Conservation (phyloP, 2,888 invertebrate genomes). For the Melanchra persicariae region DNA sequence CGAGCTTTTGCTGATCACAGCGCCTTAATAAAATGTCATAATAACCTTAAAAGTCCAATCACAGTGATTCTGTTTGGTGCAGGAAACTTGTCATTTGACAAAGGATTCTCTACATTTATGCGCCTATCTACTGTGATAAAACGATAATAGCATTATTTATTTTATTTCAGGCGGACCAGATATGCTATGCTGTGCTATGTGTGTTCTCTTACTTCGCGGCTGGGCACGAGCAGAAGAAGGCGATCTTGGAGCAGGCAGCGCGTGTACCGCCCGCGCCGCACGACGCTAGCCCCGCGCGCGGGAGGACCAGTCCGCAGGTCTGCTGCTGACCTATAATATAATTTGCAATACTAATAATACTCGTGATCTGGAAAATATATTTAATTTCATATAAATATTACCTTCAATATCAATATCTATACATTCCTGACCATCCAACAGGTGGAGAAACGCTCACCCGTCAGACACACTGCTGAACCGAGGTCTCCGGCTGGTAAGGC, state of each 20-base stretch:
- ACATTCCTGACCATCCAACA: conserved; percentile 45
- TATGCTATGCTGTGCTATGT: conserved; percentile 99
- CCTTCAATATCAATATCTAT: neutral
- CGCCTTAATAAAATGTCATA: too few species aligned
- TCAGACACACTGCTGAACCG: conserved; percentile 66
- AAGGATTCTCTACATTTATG: neutral
- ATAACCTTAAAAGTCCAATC: neutral
- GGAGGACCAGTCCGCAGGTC: conserved; percentile 62
- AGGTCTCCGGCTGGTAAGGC: conserved; percentile 61
- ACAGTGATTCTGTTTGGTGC: neutral
- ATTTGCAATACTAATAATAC: neutral
- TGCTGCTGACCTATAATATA: too few species aligned
- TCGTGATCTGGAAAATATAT: neutral
- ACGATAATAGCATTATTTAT: neutral
- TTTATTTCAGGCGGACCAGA: conserved; percentile 97
- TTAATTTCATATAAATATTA: neutral
- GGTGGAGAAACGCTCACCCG: conserved; percentile 75
- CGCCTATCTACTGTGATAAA: neutral
- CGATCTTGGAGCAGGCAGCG: conserved; percentile 87
- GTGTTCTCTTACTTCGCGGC: conserved; percentile 99
- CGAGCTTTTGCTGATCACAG: too few species aligned
- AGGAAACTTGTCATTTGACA: neutral
- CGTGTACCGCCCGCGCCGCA: conserved; percentile 78
- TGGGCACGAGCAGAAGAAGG: conserved; percentile 94
- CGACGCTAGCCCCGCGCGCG: conserved; percentile 48